phyloP scores from a whole-genome alignment of 1,140 invertebrate genomes.

The Asobara japonica region DNA sequence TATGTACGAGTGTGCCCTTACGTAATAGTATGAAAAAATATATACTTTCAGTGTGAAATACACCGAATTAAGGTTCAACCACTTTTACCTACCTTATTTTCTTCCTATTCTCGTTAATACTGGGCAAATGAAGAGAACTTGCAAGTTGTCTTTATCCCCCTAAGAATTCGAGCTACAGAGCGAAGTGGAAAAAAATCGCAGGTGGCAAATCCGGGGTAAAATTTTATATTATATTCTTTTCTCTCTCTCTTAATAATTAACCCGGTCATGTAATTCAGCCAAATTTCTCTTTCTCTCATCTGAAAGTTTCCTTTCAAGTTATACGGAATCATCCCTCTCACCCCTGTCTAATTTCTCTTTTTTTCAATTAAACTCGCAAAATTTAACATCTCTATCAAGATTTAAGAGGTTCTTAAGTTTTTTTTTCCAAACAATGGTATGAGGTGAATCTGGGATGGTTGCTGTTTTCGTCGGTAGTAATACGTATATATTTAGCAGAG shows the following conservation, averaged over 20 bases:
- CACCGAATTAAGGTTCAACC: constrained; percentile 18
- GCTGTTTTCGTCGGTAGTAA: not conserved
- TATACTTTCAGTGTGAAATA: not conserved
- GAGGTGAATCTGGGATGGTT: not conserved
- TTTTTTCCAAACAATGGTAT: not conserved
- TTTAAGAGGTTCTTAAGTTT: constrained; percentile 12
- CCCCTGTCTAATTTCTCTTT: constrained; percentile 18
- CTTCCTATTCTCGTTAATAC: constrained; percentile 15
- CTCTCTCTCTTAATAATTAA: constrained; percentile 1
- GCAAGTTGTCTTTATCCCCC: constrained; percentile 21
- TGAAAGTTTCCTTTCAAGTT: not conserved
- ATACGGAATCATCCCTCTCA: not conserved
- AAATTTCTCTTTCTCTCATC: not conserved
- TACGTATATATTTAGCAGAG: constrained; percentile 45
- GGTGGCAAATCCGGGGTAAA: constrained; percentile 8
- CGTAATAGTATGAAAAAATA: not conserved
- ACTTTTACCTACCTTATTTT: constrained; percentile 2
- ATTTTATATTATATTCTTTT: not conserved
- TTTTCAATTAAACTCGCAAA: constrained; percentile 36
- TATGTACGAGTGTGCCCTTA: not conserved
- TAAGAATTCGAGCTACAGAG: constrained; percentile 15
- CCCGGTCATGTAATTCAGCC: constrained; percentile 16
- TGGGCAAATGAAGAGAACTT: constrained; percentile 5
- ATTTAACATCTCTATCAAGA: constrained; percentile 39
- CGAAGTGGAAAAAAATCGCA: constrained; percentile 12